Base-by-base conservation (phyloP, 2,888 invertebrate genomes). In the Macroteleia sp. region DNA sequence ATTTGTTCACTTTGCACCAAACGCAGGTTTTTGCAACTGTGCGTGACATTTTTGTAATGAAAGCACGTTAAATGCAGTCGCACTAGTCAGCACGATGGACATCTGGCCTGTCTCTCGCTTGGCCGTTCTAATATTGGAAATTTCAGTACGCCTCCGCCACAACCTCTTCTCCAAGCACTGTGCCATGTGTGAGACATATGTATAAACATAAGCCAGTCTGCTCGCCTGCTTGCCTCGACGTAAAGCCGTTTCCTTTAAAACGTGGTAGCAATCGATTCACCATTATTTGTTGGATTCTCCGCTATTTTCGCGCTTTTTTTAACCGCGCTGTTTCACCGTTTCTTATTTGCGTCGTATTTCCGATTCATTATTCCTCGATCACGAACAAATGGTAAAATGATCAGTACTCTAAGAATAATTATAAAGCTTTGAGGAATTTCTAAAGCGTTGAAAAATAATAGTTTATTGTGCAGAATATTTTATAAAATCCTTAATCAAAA, bases 41-140 rank as follows among this genome's bases (percentile, higher is more conserved):
- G 89, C 88, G 89, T 89, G 90, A 91, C 90, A 90, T 90, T 91
- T 91, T 90, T 89, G 88, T 90, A 91, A 91, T 90, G 90, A 90
- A 91, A 89, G 87, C 88, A 85, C 87, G 88, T 85, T 86, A 86
- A 89, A 88, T 83, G 85, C 83, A 81, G 79, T 82, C 80, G 75
- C 71, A 70, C 64, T 78, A 74, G 78, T 78, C 78, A 64, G 70
- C 74, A 39, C 78, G 74, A 78, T 78, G 74, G 78, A 78, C 78
- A 78, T 78, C 74, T 91, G 90, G 90, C 84, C 84, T 87, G 85
- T 87, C 87, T 87, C 86, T 86, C 86, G 83, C 84, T 83, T 85
- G 86, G 82, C 85, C 86, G 90, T 90, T 91, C 91, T 90, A 91
- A 90, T 91, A 91, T 91, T 90, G 90, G 90, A 91, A 90, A 90